Base-by-base conservation (phyloP, 2,888 invertebrate species). In the Andrena bucephala region DNA sequence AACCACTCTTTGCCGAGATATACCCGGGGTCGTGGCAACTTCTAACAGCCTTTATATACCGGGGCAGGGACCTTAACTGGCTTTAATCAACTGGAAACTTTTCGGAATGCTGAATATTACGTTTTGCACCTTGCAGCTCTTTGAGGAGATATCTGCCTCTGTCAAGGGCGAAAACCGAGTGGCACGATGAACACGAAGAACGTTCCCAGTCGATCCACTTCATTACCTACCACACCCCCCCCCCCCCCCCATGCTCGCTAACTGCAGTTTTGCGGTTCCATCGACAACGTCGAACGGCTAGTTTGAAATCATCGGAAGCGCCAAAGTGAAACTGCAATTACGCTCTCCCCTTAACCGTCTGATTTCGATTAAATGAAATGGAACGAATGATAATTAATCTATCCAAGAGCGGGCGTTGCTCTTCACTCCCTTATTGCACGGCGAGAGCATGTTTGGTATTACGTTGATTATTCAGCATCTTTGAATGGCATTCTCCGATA, bases 1-100 rank as follows among this genome's bases (percentile, higher is more conserved):
- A 83, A 77, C 81, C 77, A 80, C 84, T 84, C 81, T 89, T 87
- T 75, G 62, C 82, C 65, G 76, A 84, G 86, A 84, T 87, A 89
- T 77, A 82, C 62, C 78, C 60, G 52, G 60, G 67, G 71, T 68
- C 77, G 62, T 60, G 42, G 70, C 81, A 84, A 84, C 88, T 85
- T 84, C 82, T 65, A 81, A 73, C 74, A 60, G 69, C 72, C 74
- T 89, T 83, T 68, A 72, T 68, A 72, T 76, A 72, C 54, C 71
- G 24, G 52, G 10, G 20, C 67, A 70, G 65, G 72, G 68, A 87
- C 85, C 85, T 89, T 87, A 91, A 92, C 90, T 90, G 88, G 84
- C 90, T 89, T 91, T 90, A 91, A 91, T 92, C 89, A 91, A 91
- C 85, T 85, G 89, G 82, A 86, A 92, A 91, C 89, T 92, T 91